phyloP scores from a whole-genome alignment of 2,113 vertebrate genomes.

The Prochilodus magdalenae region DNA sequence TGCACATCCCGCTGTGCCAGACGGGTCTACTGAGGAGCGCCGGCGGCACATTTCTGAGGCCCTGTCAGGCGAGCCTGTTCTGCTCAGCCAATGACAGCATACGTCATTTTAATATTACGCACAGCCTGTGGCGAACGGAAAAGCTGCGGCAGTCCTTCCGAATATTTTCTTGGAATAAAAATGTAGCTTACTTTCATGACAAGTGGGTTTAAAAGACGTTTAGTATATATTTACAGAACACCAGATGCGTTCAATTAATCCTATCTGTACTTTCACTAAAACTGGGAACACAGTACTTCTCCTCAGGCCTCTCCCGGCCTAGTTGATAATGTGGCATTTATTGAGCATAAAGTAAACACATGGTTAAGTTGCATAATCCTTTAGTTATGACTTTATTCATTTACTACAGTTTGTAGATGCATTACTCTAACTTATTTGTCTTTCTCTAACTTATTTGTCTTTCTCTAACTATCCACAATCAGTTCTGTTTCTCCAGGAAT shows the following conservation, averaged over 20 bases:
- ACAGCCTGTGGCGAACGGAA: background rate
- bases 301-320: background rate
- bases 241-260: background rate
- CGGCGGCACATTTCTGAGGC: background rate
- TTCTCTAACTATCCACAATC: too few relatives aligned
- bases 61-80: constrained; percentile 18
- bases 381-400: background rate
- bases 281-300: background rate
- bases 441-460: background rate
- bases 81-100: constrained; percentile 22
- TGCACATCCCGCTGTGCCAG: constrained; percentile 8
- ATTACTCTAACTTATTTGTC: background rate
- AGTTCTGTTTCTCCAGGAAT: background rate
- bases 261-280: background rate
- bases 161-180: background rate
- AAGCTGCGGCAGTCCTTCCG: background rate
- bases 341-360: background rate
- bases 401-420: background rate
- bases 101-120: constrained; percentile 30
- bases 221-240: background rate
- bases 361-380: background rate
- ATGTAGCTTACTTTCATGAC: background rate
- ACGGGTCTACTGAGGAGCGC: background rate
- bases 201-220: background rate
- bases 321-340: background rate